Evolutionary conservation across 2,888 invertebrate genomes (phyloP), one percentile per base, ranked within the genome.

Genomic region (Oasisia sp.): DNA sequence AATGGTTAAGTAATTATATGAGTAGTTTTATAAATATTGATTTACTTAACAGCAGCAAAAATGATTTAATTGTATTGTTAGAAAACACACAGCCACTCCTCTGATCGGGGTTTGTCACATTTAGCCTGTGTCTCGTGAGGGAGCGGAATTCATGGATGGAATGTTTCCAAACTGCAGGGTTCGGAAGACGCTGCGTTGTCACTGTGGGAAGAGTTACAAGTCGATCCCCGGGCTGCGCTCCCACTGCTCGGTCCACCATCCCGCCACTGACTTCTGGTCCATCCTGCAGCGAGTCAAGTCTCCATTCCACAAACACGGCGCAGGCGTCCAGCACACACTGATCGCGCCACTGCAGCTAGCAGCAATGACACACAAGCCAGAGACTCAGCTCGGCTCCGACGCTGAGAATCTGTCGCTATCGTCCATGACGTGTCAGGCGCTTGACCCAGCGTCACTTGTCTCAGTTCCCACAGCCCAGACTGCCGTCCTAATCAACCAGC

Each of bases 181-280:
- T 96, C 97, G 97, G 96, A 98, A 98, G 97, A 97, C 97, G 90
- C 98, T 97, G 97, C 98, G 97, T 96, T 98, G 98, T 93, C 97
- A 97, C 96, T 98, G 98, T 97, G 98, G 98, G 95, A 98, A 98
- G 97, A 98, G 97, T 96, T 98, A 98, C 97, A 98, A 98, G 97
- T 98, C 98, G 94, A 97, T 97, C 91, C 98, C 98, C 96, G 98
- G 98, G 93, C 97, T 98, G 95, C 98, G 98, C 95, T 97, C 97
- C 95, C 98, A 98, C 96, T 97, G 97, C 92, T 95, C 96, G 74
- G 94, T 96, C n/a, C 96, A 95, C 89, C 96, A 96, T 45, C 44
- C 91, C 1, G n/a, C 74, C 19, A n/a, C n/a, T 5, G 74, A 74
- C n/a, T 74, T 74, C 74, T 74, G 27, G 74, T 27, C 14, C n/a